phyloP scores from a whole-genome alignment of 2,888 invertebrate species.

The Gastracanthus pulcherrimus region DNA sequence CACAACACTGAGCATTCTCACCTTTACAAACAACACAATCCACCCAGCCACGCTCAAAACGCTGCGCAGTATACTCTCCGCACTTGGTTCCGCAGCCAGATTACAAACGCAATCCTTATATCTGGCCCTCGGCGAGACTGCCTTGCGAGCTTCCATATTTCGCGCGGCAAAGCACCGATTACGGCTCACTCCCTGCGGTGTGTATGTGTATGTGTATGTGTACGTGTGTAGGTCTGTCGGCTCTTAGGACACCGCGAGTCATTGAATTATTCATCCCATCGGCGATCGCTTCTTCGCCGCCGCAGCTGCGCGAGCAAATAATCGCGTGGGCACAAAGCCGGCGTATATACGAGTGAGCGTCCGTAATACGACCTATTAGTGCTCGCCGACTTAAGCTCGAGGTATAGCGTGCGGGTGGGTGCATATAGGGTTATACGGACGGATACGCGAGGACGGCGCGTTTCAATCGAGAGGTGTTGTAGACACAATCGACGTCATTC shows the following conservation, averaged over 20 bases:
- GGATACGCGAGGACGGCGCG: not conserved
- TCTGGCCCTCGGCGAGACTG: not conserved
- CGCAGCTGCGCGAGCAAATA: no score
- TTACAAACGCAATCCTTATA: conserved; percentile 25
- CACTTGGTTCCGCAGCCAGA: not conserved
- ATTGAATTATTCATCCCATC: conserved; percentile 51
- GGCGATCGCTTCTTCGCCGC: conserved; percentile 32
- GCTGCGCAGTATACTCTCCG: not conserved
- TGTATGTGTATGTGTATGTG: not conserved
- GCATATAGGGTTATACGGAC: not conserved
- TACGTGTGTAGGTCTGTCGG: not conserved
- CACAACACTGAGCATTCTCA: no score
- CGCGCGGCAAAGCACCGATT: not conserved
- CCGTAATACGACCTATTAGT: conserved; percentile 29
- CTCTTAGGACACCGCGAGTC: not conserved
- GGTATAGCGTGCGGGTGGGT: not conserved
- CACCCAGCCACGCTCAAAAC: not conserved
- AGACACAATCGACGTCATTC: not conserved
- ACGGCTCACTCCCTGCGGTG: not conserved
- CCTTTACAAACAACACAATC: no score
- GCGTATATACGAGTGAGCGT: not conserved
- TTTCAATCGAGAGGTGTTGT: not conserved
- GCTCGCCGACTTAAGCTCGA: conserved; percentile 1
- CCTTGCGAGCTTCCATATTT: not conserved
- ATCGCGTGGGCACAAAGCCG: conserved; percentile 23